Percentiles rank a stretch among this genome's conserved stretches.
phyloP scores from a whole-genome alignment of 2,113 vertebrate genomes.

The Hippocampus barbouri region DNA sequence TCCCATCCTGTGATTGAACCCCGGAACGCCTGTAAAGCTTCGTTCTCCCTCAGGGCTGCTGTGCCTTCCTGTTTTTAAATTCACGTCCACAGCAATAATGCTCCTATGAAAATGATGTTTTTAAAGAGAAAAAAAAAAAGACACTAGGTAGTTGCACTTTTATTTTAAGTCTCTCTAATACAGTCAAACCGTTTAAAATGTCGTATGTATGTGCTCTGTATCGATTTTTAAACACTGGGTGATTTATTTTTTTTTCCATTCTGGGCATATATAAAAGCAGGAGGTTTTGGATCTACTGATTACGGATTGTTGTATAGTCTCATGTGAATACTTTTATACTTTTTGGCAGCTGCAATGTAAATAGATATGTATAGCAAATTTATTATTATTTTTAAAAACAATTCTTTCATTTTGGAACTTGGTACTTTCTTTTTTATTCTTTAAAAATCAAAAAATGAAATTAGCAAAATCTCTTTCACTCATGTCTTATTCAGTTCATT shows the following conservation, averaged over 20 bases:
- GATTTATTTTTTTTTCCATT: conserved; percentile 72
- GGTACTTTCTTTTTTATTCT: conserved; percentile 72
- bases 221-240: conserved; percentile 82
- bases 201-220: conserved; percentile 70
- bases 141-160: conserved; percentile 76
- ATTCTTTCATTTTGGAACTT: conserved; percentile 60
- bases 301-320: conserved; percentile 80
- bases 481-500: conserved; percentile 57
- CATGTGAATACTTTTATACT: conserved; percentile 86
- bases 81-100: conserved; percentile 68
- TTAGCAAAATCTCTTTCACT: conserved; percentile 56
- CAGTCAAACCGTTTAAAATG: conserved; percentile 70
- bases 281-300: conserved; percentile 80
- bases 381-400: conserved; percentile 47
- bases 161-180: conserved; percentile 58
- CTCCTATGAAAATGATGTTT: conserved; percentile 59
- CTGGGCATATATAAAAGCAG: conserved; percentile 73
- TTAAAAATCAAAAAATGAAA: conserved; percentile 62
- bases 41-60: conserved; percentile 58
- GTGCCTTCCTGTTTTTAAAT: conserved; percentile 82
- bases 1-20: conserved; percentile 68
- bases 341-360: conserved; percentile 98
- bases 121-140: conserved; percentile 36
- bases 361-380: conserved; percentile 91
- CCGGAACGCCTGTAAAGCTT: conserved; percentile 56